phyloP scores from a whole-genome alignment of 92 coral and sea anemone species.

The Porites lobata region DNA sequence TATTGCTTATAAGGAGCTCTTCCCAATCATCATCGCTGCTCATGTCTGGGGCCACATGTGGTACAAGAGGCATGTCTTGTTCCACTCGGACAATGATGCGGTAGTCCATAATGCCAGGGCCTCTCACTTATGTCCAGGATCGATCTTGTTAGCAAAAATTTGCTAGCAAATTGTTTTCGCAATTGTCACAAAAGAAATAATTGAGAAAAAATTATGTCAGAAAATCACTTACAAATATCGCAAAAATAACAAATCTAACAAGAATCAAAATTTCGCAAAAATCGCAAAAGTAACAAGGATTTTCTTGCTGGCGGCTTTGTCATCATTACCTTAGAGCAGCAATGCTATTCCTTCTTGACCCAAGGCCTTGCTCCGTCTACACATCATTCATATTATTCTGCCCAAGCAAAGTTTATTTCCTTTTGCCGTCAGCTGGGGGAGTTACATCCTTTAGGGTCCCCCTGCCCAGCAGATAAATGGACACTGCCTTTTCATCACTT shows the following conservation, averaged over 20 bases:
- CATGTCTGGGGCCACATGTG: conserved; percentile 21
- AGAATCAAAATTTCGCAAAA: too few relatives aligned
- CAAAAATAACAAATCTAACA: too few relatives aligned
- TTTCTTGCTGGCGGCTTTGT: not conserved
- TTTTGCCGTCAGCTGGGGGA: not conserved
- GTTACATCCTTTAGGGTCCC: not conserved
- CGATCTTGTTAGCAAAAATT: too few relatives aligned
- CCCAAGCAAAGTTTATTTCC: not conserved
- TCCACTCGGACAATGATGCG: not conserved
- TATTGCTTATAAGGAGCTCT: not conserved
- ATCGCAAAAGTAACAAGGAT: too few relatives aligned
- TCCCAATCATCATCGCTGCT: not conserved
- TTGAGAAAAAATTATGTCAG: too few relatives aligned
- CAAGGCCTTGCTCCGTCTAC: conserved; percentile 19
- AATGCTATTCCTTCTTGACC: conserved; percentile 2
- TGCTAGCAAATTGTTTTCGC: too few relatives aligned
- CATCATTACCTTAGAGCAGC: not conserved
- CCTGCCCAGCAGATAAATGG: not conserved
- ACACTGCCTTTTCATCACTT: not conserved
- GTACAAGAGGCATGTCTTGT: not conserved
- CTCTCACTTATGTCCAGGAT: not conserved
- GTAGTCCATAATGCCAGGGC: not conserved
- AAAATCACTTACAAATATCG: too few relatives aligned
- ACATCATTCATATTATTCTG: not conserved
- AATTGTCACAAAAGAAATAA: too few relatives aligned